Conservation (phyloP, 2,888 invertebrate species). For the Macropis europaea region DNA sequence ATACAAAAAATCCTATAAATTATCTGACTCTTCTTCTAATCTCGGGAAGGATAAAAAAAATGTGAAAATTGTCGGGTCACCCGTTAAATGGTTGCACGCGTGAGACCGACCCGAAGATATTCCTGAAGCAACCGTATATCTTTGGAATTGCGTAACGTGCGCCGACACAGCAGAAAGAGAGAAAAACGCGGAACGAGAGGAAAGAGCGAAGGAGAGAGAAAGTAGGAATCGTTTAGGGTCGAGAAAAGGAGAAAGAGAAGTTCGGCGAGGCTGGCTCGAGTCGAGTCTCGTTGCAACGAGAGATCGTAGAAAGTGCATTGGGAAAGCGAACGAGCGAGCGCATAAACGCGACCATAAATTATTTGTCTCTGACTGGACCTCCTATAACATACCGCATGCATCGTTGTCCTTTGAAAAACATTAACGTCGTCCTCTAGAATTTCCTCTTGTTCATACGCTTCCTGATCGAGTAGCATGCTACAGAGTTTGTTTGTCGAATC, state of each 20-base stretch:
- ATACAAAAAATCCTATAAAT: too few species aligned
- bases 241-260: slow-evolving; percentile 35
- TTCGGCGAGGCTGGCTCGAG: slow-evolving; percentile 21
- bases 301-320: slow-evolving; percentile 77
- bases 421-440: slow-evolving; percentile 42
- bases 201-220: slow-evolving; percentile 18
- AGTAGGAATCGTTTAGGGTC: slow-evolving; percentile 23
- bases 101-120: slow-evolving; percentile 58
- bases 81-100: slow-evolving; percentile 49
- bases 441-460: background rate
- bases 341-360: slow-evolving; percentile 76
- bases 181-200: slow-evolving; percentile 24
- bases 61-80: slow-evolving; percentile 37
- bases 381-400: slow-evolving; percentile 36
- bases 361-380: slow-evolving; percentile 63
- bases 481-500: too few species aligned
- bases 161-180: slow-evolving; percentile 24
- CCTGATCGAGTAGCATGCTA: background rate
- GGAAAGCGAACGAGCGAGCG: slow-evolving; percentile 73
- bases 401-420: slow-evolving; percentile 31
- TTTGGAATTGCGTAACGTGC: slow-evolving; percentile 64
- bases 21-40: too few species aligned
- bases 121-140: slow-evolving; percentile 65
- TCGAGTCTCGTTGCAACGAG: slow-evolving; percentile 41
- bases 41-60: too few species aligned